Percentiles rank a stretch among this genome's conserved stretches.
Evolutionary conservation across 1,140 invertebrate genomes (phyloP).

Genomic region (Trypoxylus dichotomus): DNA sequence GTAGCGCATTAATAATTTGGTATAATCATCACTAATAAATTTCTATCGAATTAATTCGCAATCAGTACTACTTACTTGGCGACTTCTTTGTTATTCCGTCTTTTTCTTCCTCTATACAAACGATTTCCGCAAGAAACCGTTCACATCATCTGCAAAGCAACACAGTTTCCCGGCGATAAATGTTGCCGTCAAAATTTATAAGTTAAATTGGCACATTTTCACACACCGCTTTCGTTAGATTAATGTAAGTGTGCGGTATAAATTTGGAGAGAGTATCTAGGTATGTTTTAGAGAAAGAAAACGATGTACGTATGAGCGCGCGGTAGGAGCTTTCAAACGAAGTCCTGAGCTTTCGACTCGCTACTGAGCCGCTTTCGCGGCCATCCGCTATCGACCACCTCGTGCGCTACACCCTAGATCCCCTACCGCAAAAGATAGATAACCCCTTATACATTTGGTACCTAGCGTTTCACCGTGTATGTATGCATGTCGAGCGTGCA

Average conservation of each 20-base stretch:
- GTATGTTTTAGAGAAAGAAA: neutral
- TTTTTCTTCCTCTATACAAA: neutral
- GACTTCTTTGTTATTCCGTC: neutral
- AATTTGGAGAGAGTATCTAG: neutral
- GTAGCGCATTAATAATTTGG: too few relatives aligned
- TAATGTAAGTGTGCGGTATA: neutral
- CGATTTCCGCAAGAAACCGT: neutral
- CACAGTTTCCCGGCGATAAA: slow-evolving; percentile 12
- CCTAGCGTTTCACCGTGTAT: neutral
- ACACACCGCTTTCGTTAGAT: neutral
- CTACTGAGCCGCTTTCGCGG: slow-evolving; percentile 19
- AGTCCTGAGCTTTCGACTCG: slow-evolving; percentile 27
- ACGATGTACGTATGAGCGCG: neutral
- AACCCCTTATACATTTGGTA: slow-evolving; percentile 15
- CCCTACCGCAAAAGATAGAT: slow-evolving; percentile 27
- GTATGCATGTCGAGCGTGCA: neutral
- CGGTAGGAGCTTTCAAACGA: slow-evolving; percentile 26
- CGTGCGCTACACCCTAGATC: slow-evolving; percentile 27
- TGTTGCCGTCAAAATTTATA: neutral
- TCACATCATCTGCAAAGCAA: neutral
- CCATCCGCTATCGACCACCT: slow-evolving; percentile 27
- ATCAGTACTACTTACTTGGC: neutral
- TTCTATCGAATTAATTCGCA: neutral
- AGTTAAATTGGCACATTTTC: slow-evolving; percentile 13
- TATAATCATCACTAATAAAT: too few relatives aligned